Conservation (phyloP, 2,888 invertebrate species). For the Aelia acuminata region DNA sequence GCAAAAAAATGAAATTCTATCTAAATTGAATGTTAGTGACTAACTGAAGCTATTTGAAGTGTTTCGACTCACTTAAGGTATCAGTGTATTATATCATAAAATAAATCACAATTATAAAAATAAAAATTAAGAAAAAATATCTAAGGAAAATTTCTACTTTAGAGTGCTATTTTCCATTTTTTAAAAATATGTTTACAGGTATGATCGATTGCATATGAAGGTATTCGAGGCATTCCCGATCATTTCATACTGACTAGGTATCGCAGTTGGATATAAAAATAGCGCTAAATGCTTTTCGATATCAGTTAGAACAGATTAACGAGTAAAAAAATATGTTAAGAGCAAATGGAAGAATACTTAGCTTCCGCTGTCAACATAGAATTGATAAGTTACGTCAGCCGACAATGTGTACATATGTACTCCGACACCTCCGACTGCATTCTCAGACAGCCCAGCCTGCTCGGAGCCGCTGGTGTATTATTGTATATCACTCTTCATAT, state of each 20-base stretch:
- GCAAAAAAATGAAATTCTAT: too few species aligned
- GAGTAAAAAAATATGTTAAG: not conserved
- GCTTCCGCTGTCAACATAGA: constrained; percentile 7
- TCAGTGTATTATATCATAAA: too few species aligned
- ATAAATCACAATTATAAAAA: not conserved
- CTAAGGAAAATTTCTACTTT: not conserved
- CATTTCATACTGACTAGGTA: not conserved
- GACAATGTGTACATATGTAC: constrained; percentile 34
- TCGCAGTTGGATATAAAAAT: not conserved
- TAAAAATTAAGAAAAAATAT: too few species aligned
- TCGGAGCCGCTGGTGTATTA: not conserved
- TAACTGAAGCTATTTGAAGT: too few species aligned
- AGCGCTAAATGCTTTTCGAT: not conserved
- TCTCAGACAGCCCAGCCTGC: not conserved
- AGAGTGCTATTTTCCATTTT: not conserved
- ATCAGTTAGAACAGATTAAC: not conserved
- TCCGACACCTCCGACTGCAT: not conserved
- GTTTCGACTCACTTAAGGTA: too few species aligned
- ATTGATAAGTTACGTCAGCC: not conserved
- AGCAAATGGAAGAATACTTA: not conserved
- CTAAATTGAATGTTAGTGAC: too few species aligned
- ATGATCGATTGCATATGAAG: not conserved
- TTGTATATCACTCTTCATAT: not conserved
- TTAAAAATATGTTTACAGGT: not conserved
- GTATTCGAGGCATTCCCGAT: not conserved